phyloP scores from a whole-genome alignment of 2,113 vertebrate species.

The Terrapene triunguis region DNA sequence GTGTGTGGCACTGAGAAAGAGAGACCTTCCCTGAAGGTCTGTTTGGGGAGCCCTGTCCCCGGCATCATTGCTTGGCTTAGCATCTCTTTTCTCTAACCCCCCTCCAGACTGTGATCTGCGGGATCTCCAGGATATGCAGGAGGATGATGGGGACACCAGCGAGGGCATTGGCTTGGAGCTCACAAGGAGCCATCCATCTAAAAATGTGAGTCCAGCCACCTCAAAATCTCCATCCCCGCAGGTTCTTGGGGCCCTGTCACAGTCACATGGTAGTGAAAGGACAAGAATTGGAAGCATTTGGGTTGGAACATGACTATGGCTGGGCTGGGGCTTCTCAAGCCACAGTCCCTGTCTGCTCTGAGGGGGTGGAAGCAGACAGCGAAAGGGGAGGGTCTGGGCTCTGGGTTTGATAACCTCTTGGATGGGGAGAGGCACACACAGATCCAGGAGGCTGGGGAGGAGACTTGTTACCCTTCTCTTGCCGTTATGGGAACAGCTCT shows the following conservation, averaged over 20 bases:
- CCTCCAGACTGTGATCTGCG: constrained; percentile 91
- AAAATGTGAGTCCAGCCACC: constrained; percentile 63
- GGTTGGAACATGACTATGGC: background rate
- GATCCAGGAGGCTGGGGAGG: background rate
- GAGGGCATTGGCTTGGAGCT: constrained; percentile 73
- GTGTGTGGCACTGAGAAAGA: background rate
- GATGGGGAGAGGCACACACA: background rate
- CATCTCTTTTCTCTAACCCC: rapidly evolving
- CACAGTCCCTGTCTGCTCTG: background rate
- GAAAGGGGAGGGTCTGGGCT: background rate
- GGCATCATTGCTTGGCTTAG: background rate
- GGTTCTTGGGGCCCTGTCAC: rapidly evolving
- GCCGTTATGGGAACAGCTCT: background rate
- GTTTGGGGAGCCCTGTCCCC: background rate
- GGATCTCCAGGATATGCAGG: constrained; percentile 89
- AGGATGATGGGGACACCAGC: constrained; percentile 84
- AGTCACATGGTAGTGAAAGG: rapidly evolving
- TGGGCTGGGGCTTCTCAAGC: background rate
- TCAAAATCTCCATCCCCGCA: background rate
- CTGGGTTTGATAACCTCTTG: background rate
- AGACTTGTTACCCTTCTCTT: background rate
- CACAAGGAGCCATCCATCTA: constrained; percentile 39
- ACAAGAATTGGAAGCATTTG: background rate
- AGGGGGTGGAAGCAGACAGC: background rate
- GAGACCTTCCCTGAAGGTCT: background rate